A percentile compares a stretch with the other conserved stretches of the same genome.
phyloP scores from a whole-genome alignment of 2,113 vertebrate species.

The Morone chrysops region DNA sequence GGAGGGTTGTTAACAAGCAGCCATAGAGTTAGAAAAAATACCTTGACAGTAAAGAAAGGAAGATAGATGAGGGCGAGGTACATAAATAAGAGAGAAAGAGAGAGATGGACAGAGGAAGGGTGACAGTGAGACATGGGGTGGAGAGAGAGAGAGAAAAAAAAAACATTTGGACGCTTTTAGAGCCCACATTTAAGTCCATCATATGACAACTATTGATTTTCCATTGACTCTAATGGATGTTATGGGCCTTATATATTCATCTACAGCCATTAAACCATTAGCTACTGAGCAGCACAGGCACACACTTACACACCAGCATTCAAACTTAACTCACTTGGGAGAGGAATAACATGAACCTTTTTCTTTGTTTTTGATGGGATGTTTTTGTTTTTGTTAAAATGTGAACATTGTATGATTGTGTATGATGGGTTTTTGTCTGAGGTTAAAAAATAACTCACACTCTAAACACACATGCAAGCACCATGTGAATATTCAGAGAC shows the following conservation, averaged over 20 bases:
- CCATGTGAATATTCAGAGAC: neutral
- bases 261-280: slow-evolving; percentile 63
- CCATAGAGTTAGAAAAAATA: neutral
- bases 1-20: neutral
- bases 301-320: slow-evolving; percentile 13
- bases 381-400: neutral
- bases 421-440: neutral
- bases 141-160: neutral
- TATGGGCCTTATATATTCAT: slow-evolving; percentile 59
- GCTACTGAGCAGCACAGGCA: slow-evolving; percentile 20
- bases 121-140: neutral
- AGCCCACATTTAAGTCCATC: slow-evolving; percentile 53
- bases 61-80: neutral
- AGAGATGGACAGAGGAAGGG: neutral
- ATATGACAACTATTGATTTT: slow-evolving; percentile 75
- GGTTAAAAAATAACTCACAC: neutral
- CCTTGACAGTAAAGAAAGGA: neutral
- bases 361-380: neutral
- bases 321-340: neutral
- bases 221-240: slow-evolving; percentile 69
- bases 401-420: neutral
- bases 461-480: neutral
- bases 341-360: neutral
- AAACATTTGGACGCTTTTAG: slow-evolving; percentile 64
- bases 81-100: neutral